phyloP scores from a whole-genome alignment of 2,113 vertebrate genomes.

The Poecilia latipinna region DNA sequence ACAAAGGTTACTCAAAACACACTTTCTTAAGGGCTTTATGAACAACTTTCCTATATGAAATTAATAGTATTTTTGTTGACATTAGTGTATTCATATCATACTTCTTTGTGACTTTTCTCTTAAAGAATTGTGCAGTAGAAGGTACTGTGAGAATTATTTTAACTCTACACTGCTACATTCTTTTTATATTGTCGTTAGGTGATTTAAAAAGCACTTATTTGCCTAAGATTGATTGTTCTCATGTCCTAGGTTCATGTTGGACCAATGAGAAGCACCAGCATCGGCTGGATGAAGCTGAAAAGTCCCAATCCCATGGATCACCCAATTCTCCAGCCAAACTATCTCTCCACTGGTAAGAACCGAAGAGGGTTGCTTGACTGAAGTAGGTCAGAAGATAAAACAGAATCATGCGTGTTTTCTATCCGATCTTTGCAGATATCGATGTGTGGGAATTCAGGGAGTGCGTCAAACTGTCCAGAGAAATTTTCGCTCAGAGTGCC shows the following conservation, averaged over 20 bases:
- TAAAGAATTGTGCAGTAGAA: too few species aligned
- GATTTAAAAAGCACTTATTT: too few species aligned
- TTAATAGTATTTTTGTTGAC: too few species aligned
- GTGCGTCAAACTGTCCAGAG: conserved; percentile 87
- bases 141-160: too few species aligned
- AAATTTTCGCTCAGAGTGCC: conserved; percentile 94
- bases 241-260: conserved; percentile 91
- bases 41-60: too few species aligned
- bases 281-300: conserved; percentile 92
- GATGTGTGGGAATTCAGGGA: conserved; percentile 90
- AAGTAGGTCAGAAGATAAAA: neutral
- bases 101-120: too few species aligned
- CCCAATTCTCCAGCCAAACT: conserved; percentile 93
- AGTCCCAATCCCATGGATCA: conserved; percentile 87
- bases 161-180: too few species aligned
- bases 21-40: too few species aligned
- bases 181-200: too few species aligned
- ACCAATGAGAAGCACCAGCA: conserved; percentile 89
- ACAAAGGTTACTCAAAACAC: too few species aligned
- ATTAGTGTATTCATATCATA: too few species aligned
- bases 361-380: neutral
- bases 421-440: conserved; percentile 77
- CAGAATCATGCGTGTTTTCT: neutral
- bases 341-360: conserved; percentile 88
- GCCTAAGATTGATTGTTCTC: neutral